Evolutionary conservation across 2,113 vertebrate species (phyloP), one percentile per base, ranked within the genome.

Genomic region (Chionis minor): DNA sequence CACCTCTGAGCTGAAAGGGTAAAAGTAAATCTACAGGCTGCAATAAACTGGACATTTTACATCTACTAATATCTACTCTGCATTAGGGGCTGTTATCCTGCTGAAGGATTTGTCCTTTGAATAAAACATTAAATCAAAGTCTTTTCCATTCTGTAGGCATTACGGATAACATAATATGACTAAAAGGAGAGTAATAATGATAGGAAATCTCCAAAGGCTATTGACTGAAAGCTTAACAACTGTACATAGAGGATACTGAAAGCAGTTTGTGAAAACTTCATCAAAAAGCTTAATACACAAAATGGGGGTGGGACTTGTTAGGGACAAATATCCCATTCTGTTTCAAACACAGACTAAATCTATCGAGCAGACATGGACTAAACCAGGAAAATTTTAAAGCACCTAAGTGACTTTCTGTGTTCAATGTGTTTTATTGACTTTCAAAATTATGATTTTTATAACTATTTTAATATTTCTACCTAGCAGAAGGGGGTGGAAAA

Each of bases 71-170:
- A 85, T 74, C 69, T 86, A 45, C 15, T 17, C 22, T 61, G 35
- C 21, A 38, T 90, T 91, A 88, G 59, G 8, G 15, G 81, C 40
- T 82, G 33, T 75, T 91, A 66, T 62, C 38, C 10, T 63, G 20
- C 12, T 56, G 56, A 79, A 81, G 52, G 52, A 52, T 91, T 88
- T 96, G 45, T 88, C 81, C 61, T 92, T 77, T 94, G n/a, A 87
- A 90, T 95, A 88, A 97, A 97, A 96, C 80, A 97, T 78, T 96
- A 97, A 96, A 95, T 92, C 81, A 97, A 95, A 79, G 23, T 51
- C 54, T 81, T 96, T 96, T 95, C 85, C 96, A 73, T 74, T 95
- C 86, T 89, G 40, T 86, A 93, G 87, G 18, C 81, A 75, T 93
- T 92, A 88, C 66, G 81, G 81, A 94, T 90, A 97, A 95, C 86